Percentiles rank a stretch among this genome's conserved stretches.
Evolutionary conservation across 53 echinoderm and acorn worm species (phyloP).

Genomic region (Luidia sarsii): DNA sequence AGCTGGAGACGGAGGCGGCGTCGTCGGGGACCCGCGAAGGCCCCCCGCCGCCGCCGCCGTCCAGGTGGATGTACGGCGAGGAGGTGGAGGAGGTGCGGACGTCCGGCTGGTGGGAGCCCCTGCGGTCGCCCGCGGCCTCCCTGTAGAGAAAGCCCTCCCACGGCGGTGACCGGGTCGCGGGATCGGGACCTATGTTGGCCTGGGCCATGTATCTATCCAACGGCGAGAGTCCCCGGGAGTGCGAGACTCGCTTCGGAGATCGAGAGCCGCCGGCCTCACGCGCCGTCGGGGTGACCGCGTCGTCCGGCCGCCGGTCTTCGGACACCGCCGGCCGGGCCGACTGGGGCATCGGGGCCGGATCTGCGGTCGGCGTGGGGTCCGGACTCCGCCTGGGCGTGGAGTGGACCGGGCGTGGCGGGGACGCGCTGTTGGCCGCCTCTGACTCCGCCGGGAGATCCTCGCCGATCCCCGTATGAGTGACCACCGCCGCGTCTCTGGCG

Average conservation of each 20-base stretch:
- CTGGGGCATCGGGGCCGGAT: too few species aligned
- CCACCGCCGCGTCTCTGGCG: too few species aligned
- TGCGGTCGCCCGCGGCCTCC: neutral
- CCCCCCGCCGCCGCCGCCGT: neutral
- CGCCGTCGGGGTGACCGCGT: too few species aligned
- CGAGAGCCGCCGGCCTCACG: too few species aligned
- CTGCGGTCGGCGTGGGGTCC: neutral
- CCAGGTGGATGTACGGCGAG: slow-evolving; percentile 30
- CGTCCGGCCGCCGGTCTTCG: too few species aligned
- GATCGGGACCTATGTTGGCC: too few species aligned
- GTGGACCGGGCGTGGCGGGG: neutral
- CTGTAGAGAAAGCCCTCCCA: too few species aligned
- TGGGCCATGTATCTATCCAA: too few species aligned
- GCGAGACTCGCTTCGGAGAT: neutral
- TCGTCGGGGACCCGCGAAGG: neutral
- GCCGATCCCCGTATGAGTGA: neutral
- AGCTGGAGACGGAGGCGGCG: slow-evolving; percentile 21
- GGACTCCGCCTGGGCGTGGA: neutral
- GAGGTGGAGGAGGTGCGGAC: neutral
- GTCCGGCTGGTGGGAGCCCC: neutral
- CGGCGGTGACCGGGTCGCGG: too few species aligned
- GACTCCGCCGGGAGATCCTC: neutral
- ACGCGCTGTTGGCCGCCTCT: neutral
- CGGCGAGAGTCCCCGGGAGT: neutral
- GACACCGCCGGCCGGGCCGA: too few species aligned